Conservation (phyloP, 2,113 vertebrate genomes). For the Microcebus lehilahytsara region DNA sequence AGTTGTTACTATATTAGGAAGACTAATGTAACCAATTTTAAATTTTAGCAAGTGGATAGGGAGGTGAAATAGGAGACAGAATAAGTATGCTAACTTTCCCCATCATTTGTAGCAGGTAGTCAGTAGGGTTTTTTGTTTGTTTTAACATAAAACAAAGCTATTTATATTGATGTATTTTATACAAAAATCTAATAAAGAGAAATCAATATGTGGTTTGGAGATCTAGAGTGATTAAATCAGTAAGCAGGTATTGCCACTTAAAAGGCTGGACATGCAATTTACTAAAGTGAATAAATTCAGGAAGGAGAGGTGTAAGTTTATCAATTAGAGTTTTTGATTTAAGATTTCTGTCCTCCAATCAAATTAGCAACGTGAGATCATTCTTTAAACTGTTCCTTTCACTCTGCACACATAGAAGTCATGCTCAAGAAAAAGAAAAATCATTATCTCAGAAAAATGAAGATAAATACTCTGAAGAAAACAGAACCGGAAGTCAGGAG, state of each 20-base stretch:
- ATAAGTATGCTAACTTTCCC: not conserved
- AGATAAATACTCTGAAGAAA: not conserved
- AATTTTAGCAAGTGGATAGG: not conserved
- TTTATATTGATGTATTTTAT: not conserved
- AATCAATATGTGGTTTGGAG: not conserved
- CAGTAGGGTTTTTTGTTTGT: too few species aligned
- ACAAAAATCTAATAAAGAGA: not conserved
- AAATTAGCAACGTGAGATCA: not conserved
- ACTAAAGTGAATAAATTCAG: not conserved
- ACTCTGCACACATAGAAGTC: not conserved
- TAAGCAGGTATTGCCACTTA: not conserved
- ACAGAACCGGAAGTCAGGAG: not conserved
- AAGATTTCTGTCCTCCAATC: not conserved
- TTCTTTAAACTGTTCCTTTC: not conserved
- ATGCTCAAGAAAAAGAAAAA: not conserved
- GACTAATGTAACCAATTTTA: not conserved
- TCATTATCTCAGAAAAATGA: not conserved
- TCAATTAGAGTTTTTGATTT: not conserved
- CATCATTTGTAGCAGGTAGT: not conserved
- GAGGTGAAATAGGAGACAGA: not conserved
- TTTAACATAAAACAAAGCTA: not conserved
- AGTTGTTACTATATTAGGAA: not conserved
- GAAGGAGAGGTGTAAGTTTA: not conserved
- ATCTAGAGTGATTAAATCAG: not conserved
- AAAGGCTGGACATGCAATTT: not conserved